Base-by-base conservation (phyloP, 2,797 vertebrate genomes). In the Alectoris magna region DNA sequence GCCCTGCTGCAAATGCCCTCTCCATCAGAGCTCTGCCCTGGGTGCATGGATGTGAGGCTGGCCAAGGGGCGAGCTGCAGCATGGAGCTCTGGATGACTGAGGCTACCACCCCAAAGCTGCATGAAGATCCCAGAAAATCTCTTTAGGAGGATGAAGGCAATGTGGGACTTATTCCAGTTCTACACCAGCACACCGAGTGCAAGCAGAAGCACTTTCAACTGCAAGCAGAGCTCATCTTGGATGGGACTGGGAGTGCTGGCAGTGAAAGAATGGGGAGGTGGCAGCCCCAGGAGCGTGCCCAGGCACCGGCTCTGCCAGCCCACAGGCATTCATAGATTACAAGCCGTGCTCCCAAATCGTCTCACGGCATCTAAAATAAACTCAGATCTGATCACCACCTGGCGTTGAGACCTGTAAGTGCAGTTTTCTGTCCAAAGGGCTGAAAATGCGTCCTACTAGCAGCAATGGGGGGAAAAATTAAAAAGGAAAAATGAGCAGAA, bases 61-160 rank as follows among this genome's bases (percentile, higher is more conserved):
- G 1, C 31, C 0, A 1, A 14, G 23, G 41, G 55, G 26, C 31
- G 62, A 46, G 27, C 29, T 64, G 63, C 0, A 0, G 14, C 26
- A 60, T 36, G 41, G n/a, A 68, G 5, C 12, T 80, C 44, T 53
- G 39, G 41, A 26, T 29, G 41, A 46, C 0, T 10, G n/a, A 22
- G 41, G 58, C n/a, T 11, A 24, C 10, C 22, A 27, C 15, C 18
- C 5, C 14, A 69, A 34, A 85, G 31, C 64, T 66, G 66, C 36
- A 81, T 17, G n/a, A 39, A 59, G 69, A 51, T 11, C 29, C 23
- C 46, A 36, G 38, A 83, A 84, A 70, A 48, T 13, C 7, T 89
- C 44, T 73, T 77, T 23, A 60, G 34, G 58, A 66, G 49, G 38
- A 67, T 66, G 39, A 84, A 87, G 36, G 9, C 11, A 29, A 31